Conservation (phyloP, 2,888 invertebrate species). For the Euplexia lucipara region DNA sequence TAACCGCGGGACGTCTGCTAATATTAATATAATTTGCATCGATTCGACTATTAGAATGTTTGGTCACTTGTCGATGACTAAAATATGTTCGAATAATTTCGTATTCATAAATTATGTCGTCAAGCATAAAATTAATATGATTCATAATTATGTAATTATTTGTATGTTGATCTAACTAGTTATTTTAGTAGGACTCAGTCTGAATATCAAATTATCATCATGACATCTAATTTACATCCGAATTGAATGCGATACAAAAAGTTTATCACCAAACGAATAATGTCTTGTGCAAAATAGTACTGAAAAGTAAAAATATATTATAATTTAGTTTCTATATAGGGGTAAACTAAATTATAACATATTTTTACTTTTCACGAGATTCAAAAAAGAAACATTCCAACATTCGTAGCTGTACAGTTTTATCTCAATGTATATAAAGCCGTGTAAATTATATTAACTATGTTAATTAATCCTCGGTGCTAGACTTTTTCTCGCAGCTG, state of each 20-base stretch:
- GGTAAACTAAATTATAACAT: no score
- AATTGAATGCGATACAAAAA: constrained; percentile 11
- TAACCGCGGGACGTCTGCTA: no score
- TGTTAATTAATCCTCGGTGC: constrained; percentile 64
- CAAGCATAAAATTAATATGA: constrained; percentile 18
- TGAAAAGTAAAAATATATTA: constrained; percentile 5
- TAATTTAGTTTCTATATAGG: no score
- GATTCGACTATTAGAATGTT: constrained; percentile 2
- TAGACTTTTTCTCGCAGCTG: constrained; percentile 71
- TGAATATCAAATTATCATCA: not conserved
- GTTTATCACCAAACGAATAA: not conserved
- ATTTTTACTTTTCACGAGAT: no score
- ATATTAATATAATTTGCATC: no score
- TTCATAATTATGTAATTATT: constrained; percentile 25
- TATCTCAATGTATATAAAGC: constrained; percentile 31
- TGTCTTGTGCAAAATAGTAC: not conserved
- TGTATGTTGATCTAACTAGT: not conserved
- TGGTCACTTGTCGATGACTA: constrained; percentile 1
- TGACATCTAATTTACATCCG: constrained; percentile 3
- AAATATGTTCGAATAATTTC: constrained; percentile 10
- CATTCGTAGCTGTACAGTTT: constrained; percentile 28
- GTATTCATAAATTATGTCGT: constrained; percentile 13
- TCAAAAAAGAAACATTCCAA: constrained; percentile 17
- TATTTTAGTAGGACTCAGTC: not conserved
- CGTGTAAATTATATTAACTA: constrained; percentile 58